Evolutionary conservation across 2,888 invertebrate genomes (phyloP).

Genomic region (Paralinhomoeus sp.): DNA sequence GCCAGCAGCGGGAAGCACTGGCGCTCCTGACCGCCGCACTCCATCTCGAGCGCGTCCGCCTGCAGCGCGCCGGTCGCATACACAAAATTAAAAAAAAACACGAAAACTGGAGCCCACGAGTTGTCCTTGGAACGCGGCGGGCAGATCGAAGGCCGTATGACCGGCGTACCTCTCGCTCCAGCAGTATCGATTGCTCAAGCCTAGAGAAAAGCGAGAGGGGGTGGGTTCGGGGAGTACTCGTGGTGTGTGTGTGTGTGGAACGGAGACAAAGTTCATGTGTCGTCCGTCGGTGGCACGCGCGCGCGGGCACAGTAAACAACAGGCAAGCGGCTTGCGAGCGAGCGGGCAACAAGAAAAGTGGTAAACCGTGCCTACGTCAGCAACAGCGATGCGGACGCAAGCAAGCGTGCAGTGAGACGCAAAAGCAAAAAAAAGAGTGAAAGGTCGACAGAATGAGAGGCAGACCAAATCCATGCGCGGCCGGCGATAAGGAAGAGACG

Average conservation of each 20-base stretch:
- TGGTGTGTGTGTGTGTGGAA: too few species aligned
- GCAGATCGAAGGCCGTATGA: conserved; percentile 37
- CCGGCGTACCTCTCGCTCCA: conserved; percentile 48
- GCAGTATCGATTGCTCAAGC: conserved; percentile 31
- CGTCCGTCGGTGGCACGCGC: too few species aligned
- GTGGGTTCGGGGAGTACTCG: too few species aligned
- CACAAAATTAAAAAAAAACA: neutral
- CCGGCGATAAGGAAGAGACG: too few species aligned
- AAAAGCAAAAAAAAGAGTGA: too few species aligned
- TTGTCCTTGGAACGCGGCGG: conserved; percentile 5
- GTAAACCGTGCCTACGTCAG: neutral
- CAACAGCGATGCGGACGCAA: too few species aligned
- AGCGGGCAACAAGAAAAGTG: neutral
- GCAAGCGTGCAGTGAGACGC: too few species aligned
- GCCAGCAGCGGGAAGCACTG: conserved; percentile 48
- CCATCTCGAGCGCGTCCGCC: conserved; percentile 37
- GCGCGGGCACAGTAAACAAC: too few species aligned
- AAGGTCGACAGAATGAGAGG: too few species aligned
- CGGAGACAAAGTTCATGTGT: too few species aligned
- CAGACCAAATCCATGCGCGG: too few species aligned
- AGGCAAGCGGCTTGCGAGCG: neutral
- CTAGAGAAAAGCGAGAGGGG: conserved; percentile 2
- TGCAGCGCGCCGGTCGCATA: conserved; percentile 8
- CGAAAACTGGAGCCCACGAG: too few species aligned
- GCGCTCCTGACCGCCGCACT: conserved; percentile 36